Conservation (phyloP, 2,797 vertebrate species). For the Chelmon rostratus region DNA sequence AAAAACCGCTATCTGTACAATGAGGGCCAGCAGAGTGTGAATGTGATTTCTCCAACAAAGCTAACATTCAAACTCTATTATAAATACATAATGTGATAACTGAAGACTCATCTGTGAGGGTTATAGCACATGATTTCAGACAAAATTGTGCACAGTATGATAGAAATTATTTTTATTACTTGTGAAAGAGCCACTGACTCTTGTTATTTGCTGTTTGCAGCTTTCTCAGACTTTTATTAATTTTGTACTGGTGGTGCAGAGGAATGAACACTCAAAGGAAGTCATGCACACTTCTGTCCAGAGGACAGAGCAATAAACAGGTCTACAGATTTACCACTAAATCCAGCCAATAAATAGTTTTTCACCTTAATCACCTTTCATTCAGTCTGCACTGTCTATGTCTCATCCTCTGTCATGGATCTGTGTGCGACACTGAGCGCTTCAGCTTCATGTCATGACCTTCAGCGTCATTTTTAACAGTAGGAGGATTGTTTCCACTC, state of each 20-base stretch:
- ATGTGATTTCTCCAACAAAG: neutral
- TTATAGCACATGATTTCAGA: neutral
- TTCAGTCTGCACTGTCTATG: neutral
- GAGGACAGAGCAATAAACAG: conserved; percentile 7
- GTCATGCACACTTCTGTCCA: neutral
- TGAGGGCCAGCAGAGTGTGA: no score
- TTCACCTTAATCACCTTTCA: no score
- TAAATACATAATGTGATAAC: neutral
- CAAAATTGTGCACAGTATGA: neutral
- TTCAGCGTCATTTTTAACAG: conserved; percentile 4
- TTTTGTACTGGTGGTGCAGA: neutral
- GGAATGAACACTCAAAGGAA: neutral
- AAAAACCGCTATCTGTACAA: neutral
- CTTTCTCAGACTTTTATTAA: conserved; percentile 15
- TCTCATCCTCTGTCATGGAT: conserved; percentile 13
- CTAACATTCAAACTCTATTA: neutral
- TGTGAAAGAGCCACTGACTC: neutral
- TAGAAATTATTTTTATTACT: neutral
- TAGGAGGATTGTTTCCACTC: conserved; percentile 8
- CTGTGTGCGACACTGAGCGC: neutral
- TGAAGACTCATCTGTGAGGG: neutral
- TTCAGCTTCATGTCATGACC: conserved; percentile 19
- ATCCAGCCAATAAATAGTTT: no score
- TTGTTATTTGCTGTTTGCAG: neutral
- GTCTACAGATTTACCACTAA: conserved; percentile 4